Percentiles rank a stretch among this genome's conserved stretches.
Conservation (phyloP, 2,888 invertebrate species). For the Brassicogethes aeneus region DNA sequence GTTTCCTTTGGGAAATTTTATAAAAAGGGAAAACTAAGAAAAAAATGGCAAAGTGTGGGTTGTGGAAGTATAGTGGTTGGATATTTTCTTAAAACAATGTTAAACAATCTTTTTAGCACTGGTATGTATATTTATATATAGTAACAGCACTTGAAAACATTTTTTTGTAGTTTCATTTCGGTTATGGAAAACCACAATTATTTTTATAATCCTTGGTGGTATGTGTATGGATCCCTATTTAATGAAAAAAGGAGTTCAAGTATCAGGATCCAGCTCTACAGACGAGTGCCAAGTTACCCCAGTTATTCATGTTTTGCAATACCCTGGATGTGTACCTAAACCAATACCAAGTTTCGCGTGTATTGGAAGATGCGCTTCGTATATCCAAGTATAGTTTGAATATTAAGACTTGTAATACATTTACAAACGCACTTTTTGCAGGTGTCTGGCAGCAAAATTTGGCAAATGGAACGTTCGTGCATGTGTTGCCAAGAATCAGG, state of each 20-base stretch:
- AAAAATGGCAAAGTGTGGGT: constrained; percentile 6
- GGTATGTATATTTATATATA: neutral
- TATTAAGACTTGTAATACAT: constrained; percentile 10
- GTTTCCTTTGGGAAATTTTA: constrained; percentile 10
- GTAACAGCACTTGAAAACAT: too few relatives aligned
- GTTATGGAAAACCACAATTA: constrained; percentile 22
- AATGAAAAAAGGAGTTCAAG: constrained; percentile 19
- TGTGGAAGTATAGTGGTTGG: constrained; percentile 1
- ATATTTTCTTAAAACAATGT: neutral
- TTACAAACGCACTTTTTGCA: constrained; percentile 34
- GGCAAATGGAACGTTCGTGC: constrained; percentile 93
- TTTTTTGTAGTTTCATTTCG: constrained; percentile 8
- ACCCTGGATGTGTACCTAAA: constrained; percentile 86
- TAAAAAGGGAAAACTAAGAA: constrained; percentile 11
- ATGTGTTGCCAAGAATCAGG: constrained; percentile 95
- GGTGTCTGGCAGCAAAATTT: constrained; percentile 92
- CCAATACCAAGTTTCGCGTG: constrained; percentile 92
- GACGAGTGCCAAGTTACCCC: constrained; percentile 89
- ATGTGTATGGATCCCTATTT: constrained; percentile 36
- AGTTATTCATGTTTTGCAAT: constrained; percentile 83
- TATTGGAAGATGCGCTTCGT: constrained; percentile 83
- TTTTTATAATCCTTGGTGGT: constrained; percentile 29
- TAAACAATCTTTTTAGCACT: neutral
- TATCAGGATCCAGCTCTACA: constrained; percentile 36
- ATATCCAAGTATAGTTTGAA: constrained; percentile 90